These are phyloP conservation scores for Acromyrmex heyeri DNA, from an alignment of 1,140 invertebrate genomes.

Conservation along the genomic window DNA sequence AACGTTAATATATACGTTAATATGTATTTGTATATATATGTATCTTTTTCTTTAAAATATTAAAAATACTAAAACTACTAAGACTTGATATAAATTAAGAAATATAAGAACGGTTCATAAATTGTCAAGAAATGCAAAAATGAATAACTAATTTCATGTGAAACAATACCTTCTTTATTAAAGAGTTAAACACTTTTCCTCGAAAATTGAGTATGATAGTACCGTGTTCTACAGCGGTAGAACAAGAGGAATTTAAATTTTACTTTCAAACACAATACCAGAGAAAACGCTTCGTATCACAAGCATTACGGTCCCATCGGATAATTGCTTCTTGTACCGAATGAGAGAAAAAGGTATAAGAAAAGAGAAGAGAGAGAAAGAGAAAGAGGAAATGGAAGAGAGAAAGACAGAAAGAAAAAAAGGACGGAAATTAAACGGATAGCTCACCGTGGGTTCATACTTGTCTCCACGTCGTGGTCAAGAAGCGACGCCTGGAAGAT, in stretches of 20 bases:
- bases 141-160: not conserved
- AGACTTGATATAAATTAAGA: not conserved
- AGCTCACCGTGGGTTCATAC: not conserved
- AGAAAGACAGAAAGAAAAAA: not conserved
- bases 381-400: not conserved
- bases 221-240: not conserved
- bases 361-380: constrained; percentile 16
- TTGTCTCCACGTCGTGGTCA: constrained; percentile 15
- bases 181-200: not conserved
- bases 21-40: not conserved
- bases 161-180: not conserved
- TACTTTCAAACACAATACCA: constrained; percentile 4
- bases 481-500: constrained; percentile 28
- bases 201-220: not conserved
- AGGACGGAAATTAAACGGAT: constrained; percentile 62
- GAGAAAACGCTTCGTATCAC: not conserved
- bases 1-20: not conserved
- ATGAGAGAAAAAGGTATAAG: constrained; percentile 25
- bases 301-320: not conserved
- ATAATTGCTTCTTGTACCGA: constrained; percentile 5
- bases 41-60: not conserved
- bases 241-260: constrained; percentile 18
- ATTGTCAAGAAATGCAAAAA: not conserved
- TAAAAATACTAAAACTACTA: not conserved
- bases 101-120: not conserved